These are phyloP conservation scores for Drosophila longiperda DNA, from an alignment of 2,888 invertebrate genomes.

Conservation along the genomic window DNA sequence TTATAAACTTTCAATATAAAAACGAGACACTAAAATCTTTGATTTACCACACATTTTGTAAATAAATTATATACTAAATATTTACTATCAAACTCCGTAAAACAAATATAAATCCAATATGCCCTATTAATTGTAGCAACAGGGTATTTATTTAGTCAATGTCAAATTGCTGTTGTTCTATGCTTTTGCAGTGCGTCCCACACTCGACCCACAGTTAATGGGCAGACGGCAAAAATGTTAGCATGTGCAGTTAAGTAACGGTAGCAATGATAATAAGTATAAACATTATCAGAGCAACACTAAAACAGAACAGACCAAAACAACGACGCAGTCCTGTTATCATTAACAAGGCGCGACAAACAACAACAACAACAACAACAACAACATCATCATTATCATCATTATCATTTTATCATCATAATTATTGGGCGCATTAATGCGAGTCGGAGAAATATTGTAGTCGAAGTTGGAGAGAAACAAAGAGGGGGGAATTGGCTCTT, in stretches of 20 bases:
- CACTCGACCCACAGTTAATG: slow-evolving; percentile 61
- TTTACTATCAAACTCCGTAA: rapidly evolving
- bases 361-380: slow-evolving; percentile 21
- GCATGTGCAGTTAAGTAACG: slow-evolving; percentile 79
- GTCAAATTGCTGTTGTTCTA: background rate
- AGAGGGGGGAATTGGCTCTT: background rate
- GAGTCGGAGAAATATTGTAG: slow-evolving; percentile 2
- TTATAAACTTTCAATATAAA: no score
- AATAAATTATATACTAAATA: no score
- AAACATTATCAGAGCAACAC: slow-evolving; percentile 49
- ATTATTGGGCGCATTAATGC: slow-evolving; percentile 73
- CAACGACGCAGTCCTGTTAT: slow-evolving; percentile 42
- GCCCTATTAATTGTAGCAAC: background rate
- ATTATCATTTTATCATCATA: slow-evolving; percentile 78
- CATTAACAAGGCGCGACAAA: slow-evolving; percentile 62
- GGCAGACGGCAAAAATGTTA: slow-evolving; percentile 61
- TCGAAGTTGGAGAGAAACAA: background rate
- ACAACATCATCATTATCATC: slow-evolving; percentile 23
- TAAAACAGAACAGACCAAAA: slow-evolving; percentile 15
- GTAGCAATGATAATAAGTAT: slow-evolving; percentile 47
- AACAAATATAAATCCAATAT: background rate
- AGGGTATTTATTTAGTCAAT: slow-evolving; percentile 31
- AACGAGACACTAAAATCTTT: background rate
- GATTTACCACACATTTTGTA: background rate
- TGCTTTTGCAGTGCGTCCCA: slow-evolving; percentile 1